Evolutionary conservation across 2,888 invertebrate species (phyloP).

Genomic region (Tetragnatha montana): DNA sequence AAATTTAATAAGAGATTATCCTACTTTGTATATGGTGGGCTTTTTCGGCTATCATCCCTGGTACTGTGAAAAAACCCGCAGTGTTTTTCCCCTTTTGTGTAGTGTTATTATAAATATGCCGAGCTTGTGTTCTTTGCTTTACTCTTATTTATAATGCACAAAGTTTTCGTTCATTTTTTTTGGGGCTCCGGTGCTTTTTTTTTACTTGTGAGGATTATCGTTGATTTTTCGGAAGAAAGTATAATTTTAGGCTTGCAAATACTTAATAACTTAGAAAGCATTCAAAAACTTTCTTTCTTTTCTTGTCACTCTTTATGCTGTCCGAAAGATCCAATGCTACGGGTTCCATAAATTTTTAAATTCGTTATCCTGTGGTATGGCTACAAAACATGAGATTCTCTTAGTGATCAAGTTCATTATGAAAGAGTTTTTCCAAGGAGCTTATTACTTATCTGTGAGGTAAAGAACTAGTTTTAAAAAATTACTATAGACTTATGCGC

Average conservation of each 20-base stretch:
- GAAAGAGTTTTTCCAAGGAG: not conserved
- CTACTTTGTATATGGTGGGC: conserved; percentile 42
- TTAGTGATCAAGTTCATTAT: not conserved
- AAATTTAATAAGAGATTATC: conserved; percentile 71
- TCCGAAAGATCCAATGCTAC: conserved; percentile 16
- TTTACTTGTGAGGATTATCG: conserved; percentile 66
- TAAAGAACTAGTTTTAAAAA: not conserved
- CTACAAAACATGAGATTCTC: conserved; percentile 6
- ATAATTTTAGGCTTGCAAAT: conserved; percentile 49
- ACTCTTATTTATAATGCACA: conserved; percentile 62
- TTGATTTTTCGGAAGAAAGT: conserved; percentile 57
- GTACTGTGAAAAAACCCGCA: conserved; percentile 9
- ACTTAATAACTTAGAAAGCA: conserved; percentile 41
- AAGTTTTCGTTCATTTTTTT: conserved; percentile 59
- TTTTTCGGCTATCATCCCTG: conserved; percentile 50
- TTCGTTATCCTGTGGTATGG: not conserved
- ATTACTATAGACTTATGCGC: not conserved
- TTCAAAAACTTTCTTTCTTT: conserved; percentile 22
- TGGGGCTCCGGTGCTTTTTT: conserved; percentile 5
- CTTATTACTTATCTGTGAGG: not conserved
- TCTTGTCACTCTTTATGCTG: conserved; percentile 21
- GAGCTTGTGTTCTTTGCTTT: conserved; percentile 35
- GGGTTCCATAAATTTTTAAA: conserved; percentile 59
- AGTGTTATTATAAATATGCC: conserved; percentile 61
- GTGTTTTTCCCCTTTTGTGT: conserved; percentile 59